Conservation (phyloP, 2,113 vertebrate genomes). For the Penelope pileata region DNA sequence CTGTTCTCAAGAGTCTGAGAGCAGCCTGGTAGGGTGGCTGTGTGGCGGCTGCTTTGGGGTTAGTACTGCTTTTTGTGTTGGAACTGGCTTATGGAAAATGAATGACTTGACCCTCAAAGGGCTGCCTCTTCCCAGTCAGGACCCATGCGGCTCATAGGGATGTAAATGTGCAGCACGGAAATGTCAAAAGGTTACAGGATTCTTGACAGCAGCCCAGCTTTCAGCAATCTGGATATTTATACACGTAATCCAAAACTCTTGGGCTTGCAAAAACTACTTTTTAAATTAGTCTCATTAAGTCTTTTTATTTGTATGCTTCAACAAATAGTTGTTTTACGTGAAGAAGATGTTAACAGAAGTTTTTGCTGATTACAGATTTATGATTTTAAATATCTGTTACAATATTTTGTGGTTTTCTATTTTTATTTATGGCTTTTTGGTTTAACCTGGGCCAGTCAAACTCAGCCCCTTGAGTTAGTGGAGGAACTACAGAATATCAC, state of each 20-base stretch:
- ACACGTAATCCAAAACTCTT: constrained; percentile 7
- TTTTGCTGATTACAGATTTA: constrained; percentile 39
- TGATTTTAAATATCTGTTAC: constrained; percentile 30
- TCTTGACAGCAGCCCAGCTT: background rate
- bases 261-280: background rate
- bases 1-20: background rate
- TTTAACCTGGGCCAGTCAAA: background rate
- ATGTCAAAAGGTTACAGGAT: background rate
- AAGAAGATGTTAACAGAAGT: constrained; percentile 19
- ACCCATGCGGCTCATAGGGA: background rate
- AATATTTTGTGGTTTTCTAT: constrained; percentile 25
- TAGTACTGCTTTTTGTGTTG: background rate
- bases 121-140: background rate
- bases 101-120: rapidly evolving
- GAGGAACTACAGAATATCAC: background rate
- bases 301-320: constrained; percentile 7
- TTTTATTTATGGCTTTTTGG: constrained; percentile 27
- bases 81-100: background rate
- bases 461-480: background rate
- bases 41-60: rapidly evolving
- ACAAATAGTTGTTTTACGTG: background rate
- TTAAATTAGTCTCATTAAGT: background rate
- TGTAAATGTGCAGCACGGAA: rapidly evolving
- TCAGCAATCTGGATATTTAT: background rate
- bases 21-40: background rate